A percentile compares a stretch with the other conserved stretches of the same genome.
Conservation (phyloP, 2,797 vertebrate genomes). For the Eidolon dupreanum region DNA sequence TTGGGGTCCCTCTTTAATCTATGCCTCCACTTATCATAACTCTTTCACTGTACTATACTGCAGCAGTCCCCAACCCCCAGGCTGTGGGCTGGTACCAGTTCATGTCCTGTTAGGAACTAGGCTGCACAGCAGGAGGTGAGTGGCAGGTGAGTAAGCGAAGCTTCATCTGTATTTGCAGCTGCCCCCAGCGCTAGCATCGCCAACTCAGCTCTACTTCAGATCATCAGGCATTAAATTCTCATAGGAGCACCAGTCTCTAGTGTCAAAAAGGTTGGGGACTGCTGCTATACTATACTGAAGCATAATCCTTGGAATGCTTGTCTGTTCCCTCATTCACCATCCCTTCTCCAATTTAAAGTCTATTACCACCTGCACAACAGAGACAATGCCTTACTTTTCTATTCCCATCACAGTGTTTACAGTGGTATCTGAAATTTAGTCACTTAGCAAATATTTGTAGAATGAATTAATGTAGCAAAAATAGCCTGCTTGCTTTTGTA, state of each 20-base stretch:
- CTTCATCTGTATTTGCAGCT: too few relatives aligned
- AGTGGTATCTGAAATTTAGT: neutral
- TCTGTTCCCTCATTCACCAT: neutral
- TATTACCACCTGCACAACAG: neutral
- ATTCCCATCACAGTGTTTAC: neutral
- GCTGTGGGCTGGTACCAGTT: too few relatives aligned
- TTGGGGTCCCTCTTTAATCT: neutral
- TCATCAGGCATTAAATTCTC: too few relatives aligned
- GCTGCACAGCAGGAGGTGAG: too few relatives aligned
- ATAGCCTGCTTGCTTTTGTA: neutral
- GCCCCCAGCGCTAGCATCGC: too few relatives aligned
- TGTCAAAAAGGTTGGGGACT: too few relatives aligned
- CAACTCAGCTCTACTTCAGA: too few relatives aligned
- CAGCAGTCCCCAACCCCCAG: too few relatives aligned
- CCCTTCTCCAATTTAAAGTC: neutral
- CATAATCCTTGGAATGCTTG: neutral
- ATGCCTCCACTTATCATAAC: too few relatives aligned
- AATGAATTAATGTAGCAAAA: conserved; percentile 31
- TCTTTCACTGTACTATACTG: neutral
- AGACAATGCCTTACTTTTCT: neutral
- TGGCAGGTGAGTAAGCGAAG: too few relatives aligned
- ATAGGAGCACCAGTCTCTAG: too few relatives aligned
- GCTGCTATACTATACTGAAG: neutral
- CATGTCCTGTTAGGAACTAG: too few relatives aligned
- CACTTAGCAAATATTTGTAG: conserved; percentile 2